Percentiles rank a stretch among this genome's conserved stretches.
Evolutionary conservation across 2,113 vertebrate species (phyloP).

Genomic region (Actinemys pallida): DNA sequence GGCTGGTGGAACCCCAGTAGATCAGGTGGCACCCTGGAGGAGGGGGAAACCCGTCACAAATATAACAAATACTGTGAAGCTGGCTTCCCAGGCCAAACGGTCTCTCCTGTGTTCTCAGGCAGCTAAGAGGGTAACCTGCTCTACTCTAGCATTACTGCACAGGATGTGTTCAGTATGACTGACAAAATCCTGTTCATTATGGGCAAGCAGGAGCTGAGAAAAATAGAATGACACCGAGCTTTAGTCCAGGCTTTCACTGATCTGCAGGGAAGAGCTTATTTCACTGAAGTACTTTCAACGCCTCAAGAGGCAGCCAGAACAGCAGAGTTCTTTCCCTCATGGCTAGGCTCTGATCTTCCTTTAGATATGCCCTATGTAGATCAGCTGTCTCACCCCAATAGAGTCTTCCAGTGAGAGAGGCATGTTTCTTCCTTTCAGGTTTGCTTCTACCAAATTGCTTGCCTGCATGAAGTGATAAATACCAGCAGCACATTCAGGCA

Average conservation of each 20-base stretch:
- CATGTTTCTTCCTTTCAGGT: neutral
- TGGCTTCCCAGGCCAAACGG: neutral
- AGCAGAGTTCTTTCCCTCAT: neutral
- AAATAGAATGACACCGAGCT: neutral
- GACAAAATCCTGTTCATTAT: neutral
- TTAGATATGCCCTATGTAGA: neutral
- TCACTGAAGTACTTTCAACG: neutral
- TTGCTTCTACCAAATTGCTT: neutral
- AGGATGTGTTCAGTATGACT: neutral
- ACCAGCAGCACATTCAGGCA: neutral
- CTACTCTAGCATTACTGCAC: neutral
- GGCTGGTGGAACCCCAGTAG: too few relatives aligned
- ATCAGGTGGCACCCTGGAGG: too few relatives aligned
- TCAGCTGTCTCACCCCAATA: neutral
- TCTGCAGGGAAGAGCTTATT: neutral
- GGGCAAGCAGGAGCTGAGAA: neutral
- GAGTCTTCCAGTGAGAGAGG: neutral
- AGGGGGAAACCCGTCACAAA: too few relatives aligned
- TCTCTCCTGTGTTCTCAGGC: neutral
- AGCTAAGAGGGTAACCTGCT: neutral
- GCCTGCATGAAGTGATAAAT: neutral
- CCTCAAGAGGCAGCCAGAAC: neutral
- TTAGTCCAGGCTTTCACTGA: neutral
- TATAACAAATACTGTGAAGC: neutral
- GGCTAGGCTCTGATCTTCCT: neutral